Base-by-base conservation (phyloP, 1,140 invertebrate species). In the Panagrolaimus sp. region DNA sequence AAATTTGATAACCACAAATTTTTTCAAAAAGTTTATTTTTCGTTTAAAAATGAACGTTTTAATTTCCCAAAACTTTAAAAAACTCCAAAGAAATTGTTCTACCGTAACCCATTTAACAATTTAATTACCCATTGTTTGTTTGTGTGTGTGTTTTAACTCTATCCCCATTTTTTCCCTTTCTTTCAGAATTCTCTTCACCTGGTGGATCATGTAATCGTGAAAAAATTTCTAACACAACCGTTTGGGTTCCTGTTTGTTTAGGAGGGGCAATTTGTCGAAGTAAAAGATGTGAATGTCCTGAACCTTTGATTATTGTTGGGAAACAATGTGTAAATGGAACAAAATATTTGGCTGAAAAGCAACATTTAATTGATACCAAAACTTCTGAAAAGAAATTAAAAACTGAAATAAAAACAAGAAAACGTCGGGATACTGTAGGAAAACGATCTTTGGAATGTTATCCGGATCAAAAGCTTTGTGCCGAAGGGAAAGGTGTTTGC, bases 401-500 rank as follows among this genome's bases (percentile, higher is more conserved):
- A 26, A 5, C 52, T 3, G 52, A 58, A 21, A 58, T 21, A 21
- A 58, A n/a, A 21, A 21, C 17, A 1, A 12, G 28, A 26, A 26
- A 21, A 21, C 52, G 52, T 64, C 17, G 28, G 10, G n/a, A 8
- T 9, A 38, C 32, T 38, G 32, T 7, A 38, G 2, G 2, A 38
- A 38, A 4, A 38, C 9, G 38, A 15, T 64, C 63, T 14, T 17
- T 43, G 0, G 38, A 32, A 28, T 67, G 65, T 58, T 43, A 38
- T 17, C 65, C 65, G 3, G 45, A 21, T 55, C 65, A 67, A 24
- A 32, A 17, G 0, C 15, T 24, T n/a, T 67, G 65, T 32, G 65
- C 65, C 1, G 14, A 17, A 8, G 65, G 45, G 10, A 47, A 67
- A 10, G 65, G 65, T 47, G n/a, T 67, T n/a, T 67, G 65, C 32